Evolutionary conservation across 2,888 invertebrate genomes (phyloP).

Genomic region (Hyposoter didymator): DNA sequence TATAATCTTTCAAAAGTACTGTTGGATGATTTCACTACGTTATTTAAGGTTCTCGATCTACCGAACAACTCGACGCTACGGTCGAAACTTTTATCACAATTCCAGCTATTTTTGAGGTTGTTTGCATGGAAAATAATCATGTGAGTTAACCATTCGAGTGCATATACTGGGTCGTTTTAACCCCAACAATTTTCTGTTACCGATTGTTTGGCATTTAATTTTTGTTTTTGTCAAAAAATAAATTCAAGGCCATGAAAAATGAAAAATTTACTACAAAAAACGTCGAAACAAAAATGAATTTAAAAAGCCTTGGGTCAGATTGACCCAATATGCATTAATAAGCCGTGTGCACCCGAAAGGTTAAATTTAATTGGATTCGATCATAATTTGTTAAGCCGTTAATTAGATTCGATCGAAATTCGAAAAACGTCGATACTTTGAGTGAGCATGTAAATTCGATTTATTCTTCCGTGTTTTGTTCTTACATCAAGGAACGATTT

Average conservation of each 20-base stretch:
- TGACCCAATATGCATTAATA: too few species aligned
- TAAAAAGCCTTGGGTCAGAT: too few species aligned
- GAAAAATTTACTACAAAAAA: too few species aligned
- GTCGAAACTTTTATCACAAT: background rate
- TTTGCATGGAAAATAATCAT: background rate
- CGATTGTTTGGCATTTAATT: too few species aligned
- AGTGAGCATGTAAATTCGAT: background rate
- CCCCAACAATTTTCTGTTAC: too few species aligned
- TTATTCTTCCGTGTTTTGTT: background rate
- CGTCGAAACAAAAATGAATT: too few species aligned
- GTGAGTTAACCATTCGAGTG: too few species aligned
- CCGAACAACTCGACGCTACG: background rate
- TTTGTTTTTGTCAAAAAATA: too few species aligned
- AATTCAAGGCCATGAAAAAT: too few species aligned
- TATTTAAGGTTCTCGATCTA: constrained; percentile 2
- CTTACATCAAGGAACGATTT: constrained; percentile 14
- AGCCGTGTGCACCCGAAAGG: too few species aligned
- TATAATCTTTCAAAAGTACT: constrained; percentile 6
- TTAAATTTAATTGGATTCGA: background rate
- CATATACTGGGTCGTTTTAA: too few species aligned
- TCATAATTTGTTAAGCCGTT: background rate
- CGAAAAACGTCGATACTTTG: background rate
- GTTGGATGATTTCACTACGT: constrained; percentile 23
- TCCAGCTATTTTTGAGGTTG: background rate
- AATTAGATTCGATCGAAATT: background rate